phyloP scores from a whole-genome alignment of 2,888 invertebrate species.

The Yponomeuta malinellus region DNA sequence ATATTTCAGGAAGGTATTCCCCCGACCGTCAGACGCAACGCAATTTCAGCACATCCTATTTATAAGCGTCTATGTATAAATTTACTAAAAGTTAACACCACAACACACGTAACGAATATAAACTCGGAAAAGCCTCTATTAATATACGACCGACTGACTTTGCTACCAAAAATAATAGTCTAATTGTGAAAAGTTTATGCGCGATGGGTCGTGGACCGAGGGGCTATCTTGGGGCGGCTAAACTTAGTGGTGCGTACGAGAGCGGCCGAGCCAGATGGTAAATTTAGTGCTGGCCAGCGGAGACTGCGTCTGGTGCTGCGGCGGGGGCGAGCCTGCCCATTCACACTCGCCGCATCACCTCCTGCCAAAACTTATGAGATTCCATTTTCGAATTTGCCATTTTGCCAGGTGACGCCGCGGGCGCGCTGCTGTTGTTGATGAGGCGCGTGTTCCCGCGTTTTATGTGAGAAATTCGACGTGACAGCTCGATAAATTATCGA shows the following conservation, averaged over 20 bases:
- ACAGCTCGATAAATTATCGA: neutral
- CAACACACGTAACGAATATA: constrained; percentile 77
- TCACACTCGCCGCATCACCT: constrained; percentile 55
- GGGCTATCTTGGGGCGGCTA: constrained; percentile 76
- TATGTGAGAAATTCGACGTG: neutral
- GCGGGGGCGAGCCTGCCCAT: constrained; percentile 38
- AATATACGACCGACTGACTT: constrained; percentile 78
- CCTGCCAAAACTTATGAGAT: constrained; percentile 72
- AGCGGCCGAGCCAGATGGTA: constrained; percentile 58
- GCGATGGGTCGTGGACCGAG: constrained; percentile 75
- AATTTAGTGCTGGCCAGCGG: constrained; percentile 68
- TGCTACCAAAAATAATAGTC: constrained; percentile 78
- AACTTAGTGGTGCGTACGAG: constrained; percentile 73
- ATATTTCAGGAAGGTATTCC: constrained; percentile 77
- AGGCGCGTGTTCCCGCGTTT: neutral
- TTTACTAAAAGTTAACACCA: constrained; percentile 77
- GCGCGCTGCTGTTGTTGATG: neutral
- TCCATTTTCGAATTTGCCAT: constrained; percentile 59
- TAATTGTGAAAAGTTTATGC: constrained; percentile 77
- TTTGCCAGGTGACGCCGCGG: constrained; percentile 41
- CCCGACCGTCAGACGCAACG: constrained; percentile 70
- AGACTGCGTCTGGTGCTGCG: constrained; percentile 58
- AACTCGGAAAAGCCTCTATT: constrained; percentile 77
- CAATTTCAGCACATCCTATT: constrained; percentile 75
- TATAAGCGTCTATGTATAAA: constrained; percentile 77